Evolutionary conservation across 2,888 invertebrate species (phyloP), one percentile per base, ranked within the genome.

Genomic region (Drosophila siamana): DNA sequence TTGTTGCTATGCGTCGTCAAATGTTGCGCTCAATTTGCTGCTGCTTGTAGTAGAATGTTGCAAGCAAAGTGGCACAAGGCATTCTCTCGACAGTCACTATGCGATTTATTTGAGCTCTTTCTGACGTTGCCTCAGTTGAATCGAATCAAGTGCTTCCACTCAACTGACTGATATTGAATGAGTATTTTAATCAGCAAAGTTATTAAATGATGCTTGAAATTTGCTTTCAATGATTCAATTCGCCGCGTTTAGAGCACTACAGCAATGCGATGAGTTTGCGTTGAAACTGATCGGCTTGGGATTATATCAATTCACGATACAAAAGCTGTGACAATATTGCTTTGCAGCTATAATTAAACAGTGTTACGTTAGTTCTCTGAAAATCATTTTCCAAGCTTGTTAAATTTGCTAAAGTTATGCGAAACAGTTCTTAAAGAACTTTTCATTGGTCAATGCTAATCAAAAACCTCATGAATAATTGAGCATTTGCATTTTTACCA

Each of bases 1-100:
- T 80, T 88, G 86, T 76, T 83, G 82, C 68, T 65, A 74, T 64
- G 80, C 86, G 67, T 64, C 86, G 67, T 64, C 68, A 70, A 81
- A 65, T 66, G 63, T 57, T 75, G 46, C 52, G 82, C 64, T 74
- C 71, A 78, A 80, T 78, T 85, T 70, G 54, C 26, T 33, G n/a
- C 41, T 43, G 54, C 30, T n/a, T n/a, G n/a, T n/a, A n/a, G n/a
- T n/a, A n/a, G n/a, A n/a, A 16, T 44, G 40, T 41, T 19, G 41
- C 38, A 38, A 16, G 38, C 51, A 76, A 73, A 56, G 65, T 66
- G 66, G 59, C 72, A 11, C 72, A 70, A 48, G 48, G 57, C 33
- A 28, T 19, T 3, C 19, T 19, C 19, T 19, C 19, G 28, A 28
- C 69, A 55, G 38, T 76, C 62, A 55, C 61, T 44, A 46, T 38